phyloP scores from a whole-genome alignment of 2,113 vertebrate genomes.

The Prochilodus magdalenae region DNA sequence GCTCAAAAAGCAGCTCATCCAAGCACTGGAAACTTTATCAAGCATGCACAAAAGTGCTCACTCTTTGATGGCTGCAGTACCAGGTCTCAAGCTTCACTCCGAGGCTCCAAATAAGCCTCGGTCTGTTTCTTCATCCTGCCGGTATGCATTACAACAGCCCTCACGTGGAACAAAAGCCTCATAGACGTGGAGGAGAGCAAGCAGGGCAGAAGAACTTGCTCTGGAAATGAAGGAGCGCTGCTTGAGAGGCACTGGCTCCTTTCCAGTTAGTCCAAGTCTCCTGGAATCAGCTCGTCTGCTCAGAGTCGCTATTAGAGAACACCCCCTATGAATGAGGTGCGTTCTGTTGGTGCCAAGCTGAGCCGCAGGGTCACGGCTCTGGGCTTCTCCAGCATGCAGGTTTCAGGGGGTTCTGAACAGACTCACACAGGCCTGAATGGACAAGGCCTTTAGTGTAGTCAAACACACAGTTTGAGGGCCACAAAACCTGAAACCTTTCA shows the following conservation, averaged over 20 bases:
- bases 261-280: slow-evolving; percentile 58
- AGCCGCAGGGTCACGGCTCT: slow-evolving; percentile 18
- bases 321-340: slow-evolving; percentile 45
- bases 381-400: background rate
- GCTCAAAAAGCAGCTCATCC: slow-evolving; percentile 32
- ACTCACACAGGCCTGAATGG: background rate
- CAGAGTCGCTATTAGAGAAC: slow-evolving; percentile 47
- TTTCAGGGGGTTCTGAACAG: slow-evolving; percentile 11
- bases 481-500: background rate
- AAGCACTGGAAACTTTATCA: slow-evolving; percentile 49
- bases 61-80: slow-evolving; percentile 33
- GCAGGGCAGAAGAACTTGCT: slow-evolving; percentile 59
- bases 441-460: background rate
- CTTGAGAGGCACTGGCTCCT: slow-evolving; percentile 67
- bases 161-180: slow-evolving; percentile 50
- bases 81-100: slow-evolving; percentile 43
- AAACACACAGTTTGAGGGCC: background rate
- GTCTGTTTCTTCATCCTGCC: slow-evolving; percentile 53
- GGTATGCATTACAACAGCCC: slow-evolving; percentile 59
- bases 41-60: slow-evolving; percentile 35
- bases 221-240: slow-evolving; percentile 73
- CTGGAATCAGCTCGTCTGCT: slow-evolving; percentile 57
- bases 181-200: slow-evolving; percentile 52
- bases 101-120: slow-evolving; percentile 32
- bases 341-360: slow-evolving; percentile 39